Conservation (phyloP, 2,888 invertebrate genomes). For the Ectobius pallidus region DNA sequence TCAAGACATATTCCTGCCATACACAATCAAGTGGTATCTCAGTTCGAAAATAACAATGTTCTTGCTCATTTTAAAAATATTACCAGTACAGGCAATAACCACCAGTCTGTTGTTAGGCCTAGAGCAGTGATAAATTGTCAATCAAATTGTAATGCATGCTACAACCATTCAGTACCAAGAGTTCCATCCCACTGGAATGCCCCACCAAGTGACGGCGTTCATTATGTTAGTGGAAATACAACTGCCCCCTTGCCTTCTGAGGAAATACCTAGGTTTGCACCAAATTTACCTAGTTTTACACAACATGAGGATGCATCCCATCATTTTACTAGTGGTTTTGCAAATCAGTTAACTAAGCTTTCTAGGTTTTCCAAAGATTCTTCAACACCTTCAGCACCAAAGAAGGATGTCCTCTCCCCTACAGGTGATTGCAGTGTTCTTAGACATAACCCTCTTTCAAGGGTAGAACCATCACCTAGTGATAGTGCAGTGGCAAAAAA, state of each 20-base stretch:
- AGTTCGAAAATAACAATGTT: conserved; percentile 19
- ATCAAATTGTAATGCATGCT: conserved; percentile 34
- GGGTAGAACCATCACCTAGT: not conserved
- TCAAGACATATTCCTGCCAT: conserved; percentile 14
- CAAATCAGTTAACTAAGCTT: conserved; percentile 24
- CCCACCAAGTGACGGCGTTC: conserved; percentile 20
- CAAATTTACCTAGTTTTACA: conserved; percentile 10
- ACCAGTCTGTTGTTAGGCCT: conserved; percentile 36
- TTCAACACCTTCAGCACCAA: not conserved
- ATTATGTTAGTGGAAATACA: conserved; percentile 11
- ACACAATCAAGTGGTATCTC: conserved; percentile 31
- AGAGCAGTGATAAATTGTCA: conserved; percentile 39
- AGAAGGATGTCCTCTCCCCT: not conserved
- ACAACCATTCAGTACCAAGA: conserved; percentile 27
- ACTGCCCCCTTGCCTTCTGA: not conserved
- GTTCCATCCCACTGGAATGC: conserved; percentile 27
- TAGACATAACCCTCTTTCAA: not conserved
- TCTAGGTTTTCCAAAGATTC: conserved; percentile 24
- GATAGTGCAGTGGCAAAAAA: conserved; percentile 2
- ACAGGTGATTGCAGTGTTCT: not conserved
- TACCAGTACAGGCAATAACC: not conserved
- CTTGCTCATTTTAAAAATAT: conserved; percentile 24
- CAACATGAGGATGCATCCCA: conserved; percentile 7
- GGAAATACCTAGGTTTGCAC: conserved; percentile 15
- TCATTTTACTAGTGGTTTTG: conserved; percentile 26